phyloP scores from a whole-genome alignment of 2,797 vertebrate species.

The Vireo griseus region DNA sequence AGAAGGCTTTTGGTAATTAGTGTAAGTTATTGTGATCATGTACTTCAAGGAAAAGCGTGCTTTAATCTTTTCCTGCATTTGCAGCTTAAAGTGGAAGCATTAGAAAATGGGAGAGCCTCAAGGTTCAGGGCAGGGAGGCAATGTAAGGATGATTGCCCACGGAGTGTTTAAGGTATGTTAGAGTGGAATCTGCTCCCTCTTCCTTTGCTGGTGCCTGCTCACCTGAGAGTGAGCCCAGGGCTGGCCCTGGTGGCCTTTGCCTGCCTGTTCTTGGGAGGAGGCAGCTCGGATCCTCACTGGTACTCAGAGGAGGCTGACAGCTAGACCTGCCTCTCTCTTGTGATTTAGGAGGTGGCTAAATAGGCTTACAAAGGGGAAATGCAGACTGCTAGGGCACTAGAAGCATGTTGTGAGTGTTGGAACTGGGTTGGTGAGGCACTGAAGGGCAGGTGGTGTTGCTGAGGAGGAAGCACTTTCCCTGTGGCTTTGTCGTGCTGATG shows the following conservation, averaged over 20 bases:
- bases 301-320: background rate
- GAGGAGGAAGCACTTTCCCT: background rate
- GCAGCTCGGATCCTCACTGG: background rate
- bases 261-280: background rate
- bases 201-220: background rate
- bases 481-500: background rate
- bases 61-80: slow-evolving; percentile 33
- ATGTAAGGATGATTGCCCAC: background rate
- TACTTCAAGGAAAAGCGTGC: slow-evolving; percentile 1
- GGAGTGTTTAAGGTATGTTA: background rate
- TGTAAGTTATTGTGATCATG: slow-evolving; percentile 37
- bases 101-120: background rate
- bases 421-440: background rate
- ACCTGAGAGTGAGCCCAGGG: background rate
- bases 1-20: slow-evolving; percentile 57
- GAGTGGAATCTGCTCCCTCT: background rate
- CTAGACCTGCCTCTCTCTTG: background rate
- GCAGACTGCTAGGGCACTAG: background rate
- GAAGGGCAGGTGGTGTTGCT: background rate
- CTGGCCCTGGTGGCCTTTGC: background rate
- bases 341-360: background rate
- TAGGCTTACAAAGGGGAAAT: background rate
- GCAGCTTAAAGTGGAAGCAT: background rate
- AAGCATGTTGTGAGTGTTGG: accelerated
- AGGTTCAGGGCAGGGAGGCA: background rate